Conservation (phyloP, 2,888 invertebrate species). For the Patella ulyssiponensis region DNA sequence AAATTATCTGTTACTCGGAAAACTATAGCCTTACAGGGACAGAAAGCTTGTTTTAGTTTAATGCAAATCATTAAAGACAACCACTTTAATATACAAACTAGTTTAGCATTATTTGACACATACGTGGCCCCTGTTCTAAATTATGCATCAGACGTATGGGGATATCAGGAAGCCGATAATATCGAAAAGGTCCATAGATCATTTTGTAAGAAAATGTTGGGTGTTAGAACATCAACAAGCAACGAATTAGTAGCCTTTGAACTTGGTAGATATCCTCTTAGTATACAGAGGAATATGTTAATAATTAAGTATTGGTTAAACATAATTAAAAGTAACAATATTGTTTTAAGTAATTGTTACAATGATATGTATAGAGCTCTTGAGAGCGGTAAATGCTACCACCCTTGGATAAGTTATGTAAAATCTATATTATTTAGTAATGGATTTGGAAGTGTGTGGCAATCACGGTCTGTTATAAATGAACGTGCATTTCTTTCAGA, state of each 20-base stretch:
- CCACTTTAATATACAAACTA: background rate
- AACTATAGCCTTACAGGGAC: background rate
- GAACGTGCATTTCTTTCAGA: background rate
- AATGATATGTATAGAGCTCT: background rate
- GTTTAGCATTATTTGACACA: constrained; percentile 1
- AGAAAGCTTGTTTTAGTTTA: background rate
- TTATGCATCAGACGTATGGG: background rate
- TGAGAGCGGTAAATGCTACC: background rate
- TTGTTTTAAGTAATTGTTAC: no score
- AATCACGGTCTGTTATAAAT: background rate
- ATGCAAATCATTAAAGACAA: background rate
- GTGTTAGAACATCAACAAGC: background rate
- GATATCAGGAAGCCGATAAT: background rate
- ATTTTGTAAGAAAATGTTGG: background rate
- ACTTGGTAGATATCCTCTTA: background rate
- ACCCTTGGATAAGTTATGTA: background rate
- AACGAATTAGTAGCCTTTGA: background rate
- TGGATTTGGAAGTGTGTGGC: background rate
- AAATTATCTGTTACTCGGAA: background rate
- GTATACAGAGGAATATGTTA: background rate
- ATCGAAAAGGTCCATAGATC: background rate
- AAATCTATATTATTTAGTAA: background rate
- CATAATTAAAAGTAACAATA: no score
- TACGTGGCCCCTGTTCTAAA: background rate
- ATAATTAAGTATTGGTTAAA: no score